A percentile compares a stretch with the other conserved stretches of the same genome.
phyloP scores from a whole-genome alignment of 2,113 vertebrate species.

The Apteryx owenii region DNA sequence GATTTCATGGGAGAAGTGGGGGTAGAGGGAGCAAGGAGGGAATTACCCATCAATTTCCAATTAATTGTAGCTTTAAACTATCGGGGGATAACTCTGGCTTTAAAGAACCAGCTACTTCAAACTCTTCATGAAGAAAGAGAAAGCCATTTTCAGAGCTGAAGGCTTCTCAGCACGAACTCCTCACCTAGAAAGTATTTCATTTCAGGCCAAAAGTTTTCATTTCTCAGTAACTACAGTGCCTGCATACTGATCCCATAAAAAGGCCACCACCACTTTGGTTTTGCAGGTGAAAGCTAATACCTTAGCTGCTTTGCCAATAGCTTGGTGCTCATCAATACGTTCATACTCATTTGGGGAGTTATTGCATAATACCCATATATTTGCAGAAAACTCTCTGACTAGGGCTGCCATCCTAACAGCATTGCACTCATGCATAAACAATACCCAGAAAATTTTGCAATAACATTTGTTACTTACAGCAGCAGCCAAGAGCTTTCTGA shows the following conservation, averaged over 20 bases:
- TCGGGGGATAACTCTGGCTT: neutral
- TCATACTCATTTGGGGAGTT: neutral
- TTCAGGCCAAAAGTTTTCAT: neutral
- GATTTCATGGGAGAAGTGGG: neutral
- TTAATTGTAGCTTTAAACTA: neutral
- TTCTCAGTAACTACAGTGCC: neutral
- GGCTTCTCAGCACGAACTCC: neutral
- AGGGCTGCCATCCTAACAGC: neutral
- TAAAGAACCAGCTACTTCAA: neutral
- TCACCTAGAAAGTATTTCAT: neutral
- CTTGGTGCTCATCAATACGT: fast-evolving
- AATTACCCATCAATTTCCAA: neutral
- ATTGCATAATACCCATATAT: neutral
- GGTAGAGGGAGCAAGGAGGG: fast-evolving
- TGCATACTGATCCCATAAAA: neutral
- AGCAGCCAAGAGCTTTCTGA: neutral
- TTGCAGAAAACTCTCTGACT: neutral
- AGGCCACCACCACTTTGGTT: neutral
- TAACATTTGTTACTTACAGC: neutral
- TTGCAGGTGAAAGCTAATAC: neutral
- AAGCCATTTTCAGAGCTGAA: neutral
- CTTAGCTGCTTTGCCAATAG: neutral
- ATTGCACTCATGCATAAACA: neutral
- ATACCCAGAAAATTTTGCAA: neutral
- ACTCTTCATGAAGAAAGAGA: neutral